Evolutionary conservation across 2,797 vertebrate species (phyloP), one percentile per base, ranked within the genome.

Genomic region (Craterocephalus amniculus): DNA sequence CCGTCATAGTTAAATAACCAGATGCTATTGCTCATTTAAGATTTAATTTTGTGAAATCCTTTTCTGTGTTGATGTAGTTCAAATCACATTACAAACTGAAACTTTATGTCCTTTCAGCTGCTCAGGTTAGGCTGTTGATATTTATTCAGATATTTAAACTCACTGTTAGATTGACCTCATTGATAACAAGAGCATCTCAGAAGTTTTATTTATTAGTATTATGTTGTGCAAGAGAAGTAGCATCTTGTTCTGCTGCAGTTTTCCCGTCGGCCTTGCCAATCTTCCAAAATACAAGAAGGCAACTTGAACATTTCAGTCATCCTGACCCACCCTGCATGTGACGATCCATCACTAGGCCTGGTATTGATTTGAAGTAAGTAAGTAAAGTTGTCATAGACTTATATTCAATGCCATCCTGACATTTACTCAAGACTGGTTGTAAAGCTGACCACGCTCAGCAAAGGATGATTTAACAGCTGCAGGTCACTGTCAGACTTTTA

Each of bases 351-450:
- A 43, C 60, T 35, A 12, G 34, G 16, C 10, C 48, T 61, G 40
- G 29, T 26, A 66, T 27, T 48, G 9, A 34, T 59, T 40, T 69
- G 20, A 58, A 29, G n/a, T n/a, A n/a, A 63, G 10, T 54, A 54
- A 29, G 34, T 60, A 38, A 31, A 48, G 22, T 66, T 61, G n/a
- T 58, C 13, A 4, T 36, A 31, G 12, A 66, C 18, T 58, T 60
- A 29, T 22, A 36, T 70, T 52, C 26, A 66, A 2, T 66, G 20
- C 48, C 22, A 6, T 54, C 48, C 48, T 78, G 63, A 84, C 63
- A 71, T 78, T 82, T 59, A 60, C 69, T 29, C 52, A 69, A 58
- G 48, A 38, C 34, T 73, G 54, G 61, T 63, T n/a, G 20, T 36
- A 52, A 76, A 72, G 61, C 58, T 3, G 1, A 40, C 38, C 31